Base-by-base conservation (phyloP, 2,888 invertebrate species). In the Netelia melanura region DNA sequence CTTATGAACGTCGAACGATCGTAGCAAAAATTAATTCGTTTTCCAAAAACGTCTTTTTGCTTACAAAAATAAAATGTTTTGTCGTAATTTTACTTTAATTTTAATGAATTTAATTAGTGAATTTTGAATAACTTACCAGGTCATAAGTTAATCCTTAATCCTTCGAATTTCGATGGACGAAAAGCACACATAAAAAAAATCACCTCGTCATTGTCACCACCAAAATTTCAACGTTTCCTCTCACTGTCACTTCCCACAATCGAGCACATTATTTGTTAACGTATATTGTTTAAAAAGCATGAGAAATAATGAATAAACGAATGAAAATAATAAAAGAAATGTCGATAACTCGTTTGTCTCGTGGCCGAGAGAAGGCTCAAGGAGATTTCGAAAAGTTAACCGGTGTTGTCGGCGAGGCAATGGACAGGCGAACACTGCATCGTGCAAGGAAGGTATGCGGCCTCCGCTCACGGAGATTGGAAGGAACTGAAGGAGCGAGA, bases 371-470 rank as follows among this genome's bases (percentile, higher is more conserved):
- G 82, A 52, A 74, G 10, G 43, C 67, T 54, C 14, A 68, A 77
- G 30, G 64, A 64, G 56, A 78, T 75, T 76, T 72, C 54, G 76
- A 86, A 88, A 89, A 90, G 91, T 87, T 87, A 88, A 87, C 90
- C 91, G 92, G 90, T 92, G 92, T n/a, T 79, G 65, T 92, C 91
- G 90, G 89, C 92, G 85, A 91, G 90, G 89, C 91, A 90, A 90
- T 91, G 91, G 91, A 90, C 91, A 91, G 90, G 90, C 90, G 89
- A 89, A 89, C 89, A 92, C 92, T 92, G 92, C 92, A 92, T 92
- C 91, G 90, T 76, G 62, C 89, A 91, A 92, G 48, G 92, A 90
- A 92, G 92, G 92, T 92, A 92, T 92, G 92, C 89, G 92, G 92
- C 92, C 91, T 90, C 91, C 88, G 88, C 88, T 89, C 89, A 88